Base-by-base conservation (phyloP, 2,113 vertebrate genomes). In the Amphiprion percula region DNA sequence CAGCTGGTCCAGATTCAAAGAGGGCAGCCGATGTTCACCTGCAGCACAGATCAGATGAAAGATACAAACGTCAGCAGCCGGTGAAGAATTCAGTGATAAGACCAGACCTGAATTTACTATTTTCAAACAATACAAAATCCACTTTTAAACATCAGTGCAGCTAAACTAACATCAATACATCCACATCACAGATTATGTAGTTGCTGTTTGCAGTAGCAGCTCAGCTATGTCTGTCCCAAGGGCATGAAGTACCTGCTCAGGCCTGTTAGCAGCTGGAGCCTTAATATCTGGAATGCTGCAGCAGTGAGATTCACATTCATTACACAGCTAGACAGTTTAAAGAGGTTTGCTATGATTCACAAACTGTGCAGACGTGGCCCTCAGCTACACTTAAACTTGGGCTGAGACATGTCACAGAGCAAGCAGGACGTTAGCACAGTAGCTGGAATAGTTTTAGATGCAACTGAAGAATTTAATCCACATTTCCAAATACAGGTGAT, bases 271-370 rank as follows among this genome's bases (percentile, higher is more conserved):
- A 71, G 47, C 61, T 3, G 10, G 8, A 56, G 72, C 37, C n/a
- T 76, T 37, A n/a, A 50, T 53, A 77, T 52, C 19, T 75, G 87
- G 85, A 89, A 87, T 87, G 87, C 67, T 80, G 47, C 8, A 64
- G 59, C 33, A 19, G 41, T 49, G 19, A 30, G 30, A 67, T 68
- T 69, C 64, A 78, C 58, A 41, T 70, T 37, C 8, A 26, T 33
- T n/a, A 21, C 41, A 24, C 24, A 11, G 37, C 46, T 14, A 60
- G 41, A 72, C 33, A 21, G 39, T 50, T 46, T 44, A 9, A 52
- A 41, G 4, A 21, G 2, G 12, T 65, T 17, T 23, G 44, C 56
- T 58, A 49, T 58, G 64, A 62, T 59, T 70, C 47, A 60, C 61
- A 33, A 68, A 58, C 24, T 33, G 55, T 56, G 58, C 33, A 67